A percentile compares a stretch with the other conserved stretches of the same genome.
Conservation (phyloP, 2,113 vertebrate genomes). For the Odocoileus hemionus region DNA sequence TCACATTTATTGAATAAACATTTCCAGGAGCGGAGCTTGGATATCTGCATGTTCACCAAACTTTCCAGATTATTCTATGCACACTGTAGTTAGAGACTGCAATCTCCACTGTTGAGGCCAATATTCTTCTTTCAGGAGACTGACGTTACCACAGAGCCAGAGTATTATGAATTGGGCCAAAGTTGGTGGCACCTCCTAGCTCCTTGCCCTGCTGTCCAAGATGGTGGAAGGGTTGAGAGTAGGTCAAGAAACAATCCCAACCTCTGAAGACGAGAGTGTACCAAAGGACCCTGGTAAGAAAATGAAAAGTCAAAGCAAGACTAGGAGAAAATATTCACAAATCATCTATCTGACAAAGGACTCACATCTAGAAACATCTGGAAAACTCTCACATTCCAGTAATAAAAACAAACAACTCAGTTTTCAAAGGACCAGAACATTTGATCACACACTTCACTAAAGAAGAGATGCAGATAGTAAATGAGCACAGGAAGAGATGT, state of each 20-base stretch:
- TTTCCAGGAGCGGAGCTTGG: neutral
- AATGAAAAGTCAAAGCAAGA: neutral
- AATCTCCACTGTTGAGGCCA: neutral
- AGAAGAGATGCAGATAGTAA: neutral
- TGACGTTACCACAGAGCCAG: neutral
- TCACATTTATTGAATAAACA: neutral
- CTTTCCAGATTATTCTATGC: neutral
- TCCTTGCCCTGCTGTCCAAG: neutral
- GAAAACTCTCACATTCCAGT: neutral
- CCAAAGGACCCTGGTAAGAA: neutral
- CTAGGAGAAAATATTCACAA: neutral
- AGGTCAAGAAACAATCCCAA: neutral
- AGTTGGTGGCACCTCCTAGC: neutral
- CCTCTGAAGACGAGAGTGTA: neutral
- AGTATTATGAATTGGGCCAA: neutral
- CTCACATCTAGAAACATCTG: neutral
- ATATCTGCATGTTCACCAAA: neutral
- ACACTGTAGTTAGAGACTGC: neutral
- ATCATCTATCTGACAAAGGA: neutral
- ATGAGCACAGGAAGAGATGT: neutral
- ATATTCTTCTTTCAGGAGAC: neutral
- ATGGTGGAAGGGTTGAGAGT: neutral
- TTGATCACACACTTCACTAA: neutral
- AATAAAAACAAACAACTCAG: conserved; percentile 1
- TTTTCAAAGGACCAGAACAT: neutral